These are phyloP conservation scores for Actenoides hombroni DNA, from an alignment of 2,113 vertebrate species.

Conservation along the genomic window DNA sequence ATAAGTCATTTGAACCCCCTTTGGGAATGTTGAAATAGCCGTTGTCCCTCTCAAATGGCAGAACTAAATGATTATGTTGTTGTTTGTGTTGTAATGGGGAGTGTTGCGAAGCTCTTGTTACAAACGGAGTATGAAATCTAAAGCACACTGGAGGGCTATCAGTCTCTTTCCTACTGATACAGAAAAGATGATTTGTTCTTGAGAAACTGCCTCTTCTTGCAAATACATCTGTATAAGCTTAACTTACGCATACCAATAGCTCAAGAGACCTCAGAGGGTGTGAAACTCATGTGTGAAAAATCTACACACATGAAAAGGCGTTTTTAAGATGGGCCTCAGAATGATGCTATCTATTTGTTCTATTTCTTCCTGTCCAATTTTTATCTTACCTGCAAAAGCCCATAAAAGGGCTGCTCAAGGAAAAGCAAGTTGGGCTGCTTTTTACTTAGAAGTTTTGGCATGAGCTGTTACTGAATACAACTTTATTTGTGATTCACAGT, in stretches of 20 bases:
- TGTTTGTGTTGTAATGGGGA: slow-evolving; percentile 84
- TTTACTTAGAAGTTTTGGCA: neutral
- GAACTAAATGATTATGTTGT: slow-evolving; percentile 85
- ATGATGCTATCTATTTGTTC: neutral
- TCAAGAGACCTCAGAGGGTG: neutral
- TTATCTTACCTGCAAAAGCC: neutral
- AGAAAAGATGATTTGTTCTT: slow-evolving; percentile 30
- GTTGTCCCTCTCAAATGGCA: slow-evolving; percentile 76
- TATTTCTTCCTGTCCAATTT: neutral
- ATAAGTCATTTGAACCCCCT: slow-evolving; percentile 82
- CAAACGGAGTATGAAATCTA: slow-evolving; percentile 70
- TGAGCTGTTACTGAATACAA: neutral
- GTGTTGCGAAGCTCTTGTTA: slow-evolving; percentile 78
- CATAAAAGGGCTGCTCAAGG: neutral
- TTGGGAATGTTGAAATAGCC: slow-evolving; percentile 77
- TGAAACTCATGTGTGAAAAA: neutral
- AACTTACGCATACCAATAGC: neutral
- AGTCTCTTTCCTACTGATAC: slow-evolving; percentile 31
- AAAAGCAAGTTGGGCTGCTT: neutral
- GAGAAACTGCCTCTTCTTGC: neutral
- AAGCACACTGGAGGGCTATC: slow-evolving; percentile 74
- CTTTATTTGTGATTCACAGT: neutral
- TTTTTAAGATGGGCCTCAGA: neutral
- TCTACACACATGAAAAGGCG: neutral
- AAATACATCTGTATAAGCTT: neutral